These are phyloP conservation scores for Antheraea yamamai DNA, from an alignment of 2,888 invertebrate genomes.

Conservation along the genomic window DNA sequence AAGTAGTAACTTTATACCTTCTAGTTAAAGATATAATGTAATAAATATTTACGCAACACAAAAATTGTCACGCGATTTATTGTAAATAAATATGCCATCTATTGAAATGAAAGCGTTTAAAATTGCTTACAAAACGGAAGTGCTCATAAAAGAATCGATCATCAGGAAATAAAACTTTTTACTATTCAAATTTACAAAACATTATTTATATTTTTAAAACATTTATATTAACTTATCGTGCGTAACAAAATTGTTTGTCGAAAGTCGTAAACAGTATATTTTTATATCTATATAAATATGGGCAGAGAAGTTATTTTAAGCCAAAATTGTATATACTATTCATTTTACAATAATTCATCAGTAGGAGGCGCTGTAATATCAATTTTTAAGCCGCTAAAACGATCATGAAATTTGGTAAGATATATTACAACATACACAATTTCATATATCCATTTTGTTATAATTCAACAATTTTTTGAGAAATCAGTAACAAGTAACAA, in stretches of 20 bases:
- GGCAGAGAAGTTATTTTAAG: too few relatives aligned
- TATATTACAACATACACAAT: too few relatives aligned
- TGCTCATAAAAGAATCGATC: constrained; percentile 54
- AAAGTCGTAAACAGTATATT: too few relatives aligned
- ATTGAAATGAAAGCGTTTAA: constrained; percentile 66
- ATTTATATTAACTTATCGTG: constrained; percentile 7
- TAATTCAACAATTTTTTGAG: too few relatives aligned
- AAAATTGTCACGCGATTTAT: constrained; percentile 49
- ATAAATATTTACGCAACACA: constrained; percentile 16
- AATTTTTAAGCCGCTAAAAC: too few relatives aligned
- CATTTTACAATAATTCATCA: too few relatives aligned
- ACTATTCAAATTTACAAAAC: constrained; percentile 21
- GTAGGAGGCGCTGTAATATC: too few relatives aligned
- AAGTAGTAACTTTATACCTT: not conserved
- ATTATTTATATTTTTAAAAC: constrained; percentile 15
- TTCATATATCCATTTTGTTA: too few relatives aligned
- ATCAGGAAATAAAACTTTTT: constrained; percentile 35
- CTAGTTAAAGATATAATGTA: not conserved
- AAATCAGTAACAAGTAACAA: too few relatives aligned
- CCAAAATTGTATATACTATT: too few relatives aligned
- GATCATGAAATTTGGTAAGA: too few relatives aligned
- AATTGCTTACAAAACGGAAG: constrained; percentile 67
- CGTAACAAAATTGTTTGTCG: constrained; percentile 19
- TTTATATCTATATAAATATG: too few relatives aligned
- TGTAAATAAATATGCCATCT: constrained; percentile 53